Base-by-base conservation (phyloP, 1,140 invertebrate species). In the Stenopsyche tienmushanensis region DNA sequence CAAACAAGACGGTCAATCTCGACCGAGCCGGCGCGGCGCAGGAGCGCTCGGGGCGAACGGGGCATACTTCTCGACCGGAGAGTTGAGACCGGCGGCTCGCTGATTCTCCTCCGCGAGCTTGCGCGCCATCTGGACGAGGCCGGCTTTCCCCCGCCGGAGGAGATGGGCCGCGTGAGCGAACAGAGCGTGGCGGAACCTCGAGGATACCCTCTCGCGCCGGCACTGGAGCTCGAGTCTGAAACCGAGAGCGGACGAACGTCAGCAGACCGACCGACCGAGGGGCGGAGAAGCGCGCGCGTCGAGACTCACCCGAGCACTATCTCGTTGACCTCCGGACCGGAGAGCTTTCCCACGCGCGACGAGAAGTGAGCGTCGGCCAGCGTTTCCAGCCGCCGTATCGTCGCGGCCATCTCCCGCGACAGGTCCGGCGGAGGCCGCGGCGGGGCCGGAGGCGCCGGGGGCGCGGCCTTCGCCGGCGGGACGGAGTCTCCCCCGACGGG, bases 251-350 rank as follows among this genome's bases (percentile, higher is more conserved):
- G 9, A 41, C 9, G 39, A 9, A 41, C 9, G n/a, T 9, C 39
- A 41, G 39, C n/a, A 41, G 39, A 41, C 39, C n/a, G 9, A 9
- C 39, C 39, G n/a, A 41, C 39, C n/a, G n/a, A n/a, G n/a, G n/a
- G n/a, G n/a, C n/a, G n/a, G n/a, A 39, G 7, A 39, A 39, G n/a
- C 7, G 7, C 34, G 7, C n/a, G 34, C n/a, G n/a, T n/a, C n/a
- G n/a, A n/a, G n/a, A n/a, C n/a, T n/a, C 34, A 70, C 69, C 62
- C 69, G 20, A 67, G 42, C 20, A 70, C 67, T 24, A 70, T 70
- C 15, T 70, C 69, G 39, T 70, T 70, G 34, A 70, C 69, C 59
- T 70, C 69, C 2, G 50, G 18, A 1, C 69, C 69, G 20, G 65
- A 64, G 0, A 70, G 49, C 49, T 70, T 70, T 10, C 65, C 65